Evolutionary conservation across 2,113 vertebrate species (phyloP), one percentile per base, ranked within the genome.

Genomic region (Peromyscus leucopus): DNA sequence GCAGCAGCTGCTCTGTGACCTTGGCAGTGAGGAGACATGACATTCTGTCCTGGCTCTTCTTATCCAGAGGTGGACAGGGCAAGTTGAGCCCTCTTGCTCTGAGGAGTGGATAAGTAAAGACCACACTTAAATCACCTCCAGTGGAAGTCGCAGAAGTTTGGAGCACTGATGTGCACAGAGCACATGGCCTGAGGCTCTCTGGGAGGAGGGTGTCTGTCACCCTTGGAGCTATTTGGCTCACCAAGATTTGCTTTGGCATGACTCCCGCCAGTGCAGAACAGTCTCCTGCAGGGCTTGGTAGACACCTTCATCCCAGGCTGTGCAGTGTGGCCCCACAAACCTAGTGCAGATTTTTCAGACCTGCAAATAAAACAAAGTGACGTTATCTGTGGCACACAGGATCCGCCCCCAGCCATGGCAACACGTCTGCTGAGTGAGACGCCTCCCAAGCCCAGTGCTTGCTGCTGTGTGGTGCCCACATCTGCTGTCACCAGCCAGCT

Each of bases 401-500:
- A 75, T 76, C 22, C 21, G 31, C 85, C 90, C 22, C 59, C 89
- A 96, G 90, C 87, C 72, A 2, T 11, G 61, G 87, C 89, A 42
- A 42, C 3, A 7, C 46, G 15, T 95, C 92, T 17, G 12, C 75
- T 10, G 89, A 93, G 74, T 28, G 61, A 59, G 63, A 61, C 90
- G n/a, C 89, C 95, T 76, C 78, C 78, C 80, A n/a, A 39, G 48
- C 42, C 89, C 69, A 90, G 55, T 51, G 83, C 82, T 87, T 85
- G 91, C 92, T 95, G 39, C 93, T 63, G n/a, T 67, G 89, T 26
- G 21, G 61, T 51, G 51, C 90, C 96, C 95, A 63, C 91, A 95
- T 96, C 96, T 95, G 95, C 97, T 97, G 93, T 97, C 96, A 92
- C 71, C 89, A 21, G 90, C 88, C n/a, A 55, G 96, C 92, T 97